Percentiles rank a stretch among this genome's conserved stretches.
Conservation (phyloP, 1,140 invertebrate species). For the Chelonus insularis region DNA sequence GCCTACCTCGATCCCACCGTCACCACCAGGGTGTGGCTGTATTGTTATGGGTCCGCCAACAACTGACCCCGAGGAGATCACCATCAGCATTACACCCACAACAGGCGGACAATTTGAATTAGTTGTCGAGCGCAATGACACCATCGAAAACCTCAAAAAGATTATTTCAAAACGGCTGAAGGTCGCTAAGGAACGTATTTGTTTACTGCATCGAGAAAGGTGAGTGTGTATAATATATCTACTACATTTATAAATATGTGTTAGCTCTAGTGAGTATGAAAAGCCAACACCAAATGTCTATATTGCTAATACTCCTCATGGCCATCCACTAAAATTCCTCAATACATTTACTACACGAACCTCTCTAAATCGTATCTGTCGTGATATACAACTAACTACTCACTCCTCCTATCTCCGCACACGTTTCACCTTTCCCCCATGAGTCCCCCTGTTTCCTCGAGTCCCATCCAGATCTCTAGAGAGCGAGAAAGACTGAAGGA, state of each 20-base stretch:
- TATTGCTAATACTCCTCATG: neutral
- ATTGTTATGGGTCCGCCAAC: slow-evolving; percentile 30
- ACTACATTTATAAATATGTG: neutral
- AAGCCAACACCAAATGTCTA: too few species aligned
- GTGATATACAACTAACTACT: neutral
- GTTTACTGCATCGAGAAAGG: slow-evolving; percentile 89
- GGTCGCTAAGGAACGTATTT: slow-evolving; percentile 89
- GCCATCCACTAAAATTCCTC: neutral
- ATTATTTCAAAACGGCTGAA: slow-evolving; percentile 88
- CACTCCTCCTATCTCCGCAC: neutral
- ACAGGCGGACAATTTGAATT: slow-evolving; percentile 89
- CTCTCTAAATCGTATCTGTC: slow-evolving; percentile 10
- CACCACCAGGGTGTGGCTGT: slow-evolving; percentile 66
- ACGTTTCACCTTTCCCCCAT: neutral
- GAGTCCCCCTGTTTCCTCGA: too few species aligned
- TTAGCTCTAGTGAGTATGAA: neutral
- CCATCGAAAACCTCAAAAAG: slow-evolving; percentile 86
- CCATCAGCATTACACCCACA: slow-evolving; percentile 82
- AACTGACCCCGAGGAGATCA: slow-evolving; percentile 68
- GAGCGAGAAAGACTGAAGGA: neutral
- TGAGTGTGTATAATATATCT: slow-evolving; percentile 59
- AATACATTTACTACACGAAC: neutral
- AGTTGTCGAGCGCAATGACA: slow-evolving; percentile 75
- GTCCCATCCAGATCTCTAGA: neutral
- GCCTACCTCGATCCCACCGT: slow-evolving; percentile 24